Conservation (phyloP, 2,113 vertebrate genomes). For the Boleophthalmus pectinirostris region DNA sequence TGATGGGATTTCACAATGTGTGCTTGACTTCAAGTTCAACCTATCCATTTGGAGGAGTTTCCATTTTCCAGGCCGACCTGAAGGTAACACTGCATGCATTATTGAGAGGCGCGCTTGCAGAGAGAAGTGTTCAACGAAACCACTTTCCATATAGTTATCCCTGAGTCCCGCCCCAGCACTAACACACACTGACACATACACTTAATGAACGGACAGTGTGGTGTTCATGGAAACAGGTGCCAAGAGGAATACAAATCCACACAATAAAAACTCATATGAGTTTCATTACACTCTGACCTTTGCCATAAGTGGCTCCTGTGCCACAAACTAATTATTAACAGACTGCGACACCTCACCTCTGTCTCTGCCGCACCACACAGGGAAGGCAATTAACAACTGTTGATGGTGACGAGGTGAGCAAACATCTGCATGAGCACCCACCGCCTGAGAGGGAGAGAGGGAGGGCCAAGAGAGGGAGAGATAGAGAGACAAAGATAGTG, state of each 20-base stretch:
- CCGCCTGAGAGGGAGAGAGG: neutral
- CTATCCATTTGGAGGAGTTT: constrained; percentile 36
- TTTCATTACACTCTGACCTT: constrained; percentile 63
- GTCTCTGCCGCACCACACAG: constrained; percentile 47
- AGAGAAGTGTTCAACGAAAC: constrained; percentile 7
- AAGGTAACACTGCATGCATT: constrained; percentile 36
- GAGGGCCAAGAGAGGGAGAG: too few relatives aligned
- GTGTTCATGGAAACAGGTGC: constrained; percentile 46
- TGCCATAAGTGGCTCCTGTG: constrained; percentile 53
- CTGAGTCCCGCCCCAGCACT: constrained; percentile 7
- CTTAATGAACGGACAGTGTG: constrained; percentile 20
- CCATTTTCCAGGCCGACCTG: constrained; percentile 32
- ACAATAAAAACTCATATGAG: constrained; percentile 39
- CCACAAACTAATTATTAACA: constrained; percentile 61
- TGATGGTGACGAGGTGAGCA: constrained; percentile 67
- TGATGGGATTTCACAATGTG: constrained; percentile 5
- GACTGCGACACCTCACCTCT: constrained; percentile 51
- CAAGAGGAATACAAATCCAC: constrained; percentile 39
- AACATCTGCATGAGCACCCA: constrained; percentile 38
- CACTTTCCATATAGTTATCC: constrained; percentile 10
- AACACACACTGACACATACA: constrained; percentile 4
- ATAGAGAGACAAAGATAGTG: too few relatives aligned
- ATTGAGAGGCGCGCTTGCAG: constrained; percentile 14
- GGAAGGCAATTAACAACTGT: constrained; percentile 68
- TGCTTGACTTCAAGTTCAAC: constrained; percentile 15